Base-by-base conservation (phyloP, 2,113 vertebrate genomes). In the Sturnira hondurensis region DNA sequence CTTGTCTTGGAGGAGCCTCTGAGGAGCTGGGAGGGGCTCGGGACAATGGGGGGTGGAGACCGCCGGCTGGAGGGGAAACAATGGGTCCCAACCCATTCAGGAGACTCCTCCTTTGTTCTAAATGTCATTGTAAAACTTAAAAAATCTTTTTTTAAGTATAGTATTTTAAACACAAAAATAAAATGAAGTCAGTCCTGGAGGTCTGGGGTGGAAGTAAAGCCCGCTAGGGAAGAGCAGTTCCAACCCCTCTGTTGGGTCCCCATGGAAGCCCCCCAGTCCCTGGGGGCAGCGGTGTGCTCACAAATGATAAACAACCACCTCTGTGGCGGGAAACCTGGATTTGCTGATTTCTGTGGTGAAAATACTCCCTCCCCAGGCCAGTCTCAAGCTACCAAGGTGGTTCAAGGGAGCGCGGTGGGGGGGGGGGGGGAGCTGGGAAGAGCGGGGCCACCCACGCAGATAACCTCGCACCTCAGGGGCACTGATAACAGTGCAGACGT, bases 31-130 rank as follows among this genome's bases (percentile, higher is more conserved):
- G 84, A 5, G 50, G 86, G 58, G 68, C 15, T 0, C 8, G 16
- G 38, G 92, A 96, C 96, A 97, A 90, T 95, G 89, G 3, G 1
- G 28, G 91, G 89, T 20, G 89, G 97, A 56, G 86, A 71, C 74
- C 45, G 10, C 5, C 0, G 0, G 7, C 94, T 76, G 24, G 14
- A 6, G 1, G 17, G 52, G 73, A 26, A 92, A 96, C 87, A 85
- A 84, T 94, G 92, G 56, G 24, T 77, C 31, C 22, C 17, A 1
- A 43, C 41, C 82, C 41, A 36, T 65, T 91, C 50, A 1, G 63
- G 45, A 86, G 91, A 54, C 78, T 70, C 52, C 94, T 80, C 1
- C 1, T 50, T 71, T 47, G 56, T 58, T 85, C 85, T 71, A 10
- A 22, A 50, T 52, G 74, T 52, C 33, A 52, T 31, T 77, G 73